A percentile compares a stretch with the other conserved stretches of the same genome.
Conservation (phyloP, 2,888 invertebrate genomes). For the Heliconius hortense region DNA sequence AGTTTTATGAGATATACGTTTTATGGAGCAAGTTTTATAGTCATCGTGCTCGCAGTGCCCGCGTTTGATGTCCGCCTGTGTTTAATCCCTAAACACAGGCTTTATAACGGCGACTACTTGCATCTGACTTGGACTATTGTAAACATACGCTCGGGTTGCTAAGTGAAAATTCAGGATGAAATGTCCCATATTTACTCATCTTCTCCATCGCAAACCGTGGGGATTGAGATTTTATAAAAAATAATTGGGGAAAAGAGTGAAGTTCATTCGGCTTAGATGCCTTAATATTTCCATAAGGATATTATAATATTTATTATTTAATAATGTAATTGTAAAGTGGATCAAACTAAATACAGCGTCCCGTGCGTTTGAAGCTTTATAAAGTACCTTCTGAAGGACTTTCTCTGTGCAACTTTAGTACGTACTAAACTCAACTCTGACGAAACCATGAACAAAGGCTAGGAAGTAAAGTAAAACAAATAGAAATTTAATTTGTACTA, state of each 20-base stretch:
- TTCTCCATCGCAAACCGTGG: no score
- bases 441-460: background rate
- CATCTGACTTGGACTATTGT: slow-evolving; percentile 4
- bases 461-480: background rate
- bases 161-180: background rate
- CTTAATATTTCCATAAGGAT: background rate
- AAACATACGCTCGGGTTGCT: background rate
- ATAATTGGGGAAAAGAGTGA: no score
- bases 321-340: background rate
- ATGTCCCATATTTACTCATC: background rate
- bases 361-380: background rate
- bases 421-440: background rate
- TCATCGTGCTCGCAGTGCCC: slow-evolving; percentile 33
- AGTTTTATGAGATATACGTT: slow-evolving; percentile 44
- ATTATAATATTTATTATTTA: background rate
- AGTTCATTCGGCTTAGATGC: background rate
- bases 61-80: slow-evolving; percentile 42
- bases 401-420: background rate
- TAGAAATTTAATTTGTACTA: background rate
- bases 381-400: background rate
- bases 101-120: slow-evolving; percentile 18
- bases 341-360: background rate
- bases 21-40: slow-evolving; percentile 43
- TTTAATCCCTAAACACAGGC: no score
- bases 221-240: no score